Evolutionary conservation across 2,797 vertebrate species (phyloP).

Genomic region (Acanthurus tractus): DNA sequence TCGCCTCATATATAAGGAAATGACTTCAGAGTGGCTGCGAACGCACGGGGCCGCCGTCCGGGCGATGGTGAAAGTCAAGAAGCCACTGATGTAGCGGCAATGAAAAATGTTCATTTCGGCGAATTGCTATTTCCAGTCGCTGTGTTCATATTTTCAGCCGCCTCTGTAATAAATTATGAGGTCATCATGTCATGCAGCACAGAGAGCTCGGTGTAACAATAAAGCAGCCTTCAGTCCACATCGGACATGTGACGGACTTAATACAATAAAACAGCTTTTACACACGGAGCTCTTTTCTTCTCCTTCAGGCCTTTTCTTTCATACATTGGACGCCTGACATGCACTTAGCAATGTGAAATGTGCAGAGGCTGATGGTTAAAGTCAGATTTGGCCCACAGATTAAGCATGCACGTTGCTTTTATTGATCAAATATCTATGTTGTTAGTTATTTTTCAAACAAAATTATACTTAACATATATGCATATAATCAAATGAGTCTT

Average conservation of each 20-base stretch:
- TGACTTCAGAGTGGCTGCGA: conserved; percentile 56
- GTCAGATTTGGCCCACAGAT: neutral
- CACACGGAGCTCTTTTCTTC: neutral
- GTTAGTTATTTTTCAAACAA: neutral
- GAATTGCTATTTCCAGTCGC: conserved; percentile 49
- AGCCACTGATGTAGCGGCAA: conserved; percentile 44
- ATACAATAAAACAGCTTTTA: conserved; percentile 31
- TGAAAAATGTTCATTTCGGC: conserved; percentile 60
- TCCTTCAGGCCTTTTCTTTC: conserved; percentile 8
- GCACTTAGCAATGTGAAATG: neutral
- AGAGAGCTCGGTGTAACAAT: conserved; percentile 40
- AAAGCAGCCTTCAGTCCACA: conserved; percentile 17
- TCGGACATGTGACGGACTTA: conserved; percentile 49
- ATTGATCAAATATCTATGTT: neutral
- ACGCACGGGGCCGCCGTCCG: conserved; percentile 26
- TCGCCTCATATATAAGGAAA: conserved; percentile 57
- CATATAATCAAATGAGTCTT: neutral
- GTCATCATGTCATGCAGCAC: conserved; percentile 45
- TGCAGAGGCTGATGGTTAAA: neutral
- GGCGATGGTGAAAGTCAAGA: conserved; percentile 12
- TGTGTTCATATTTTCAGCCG: conserved; percentile 54
- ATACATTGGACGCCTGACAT: neutral
- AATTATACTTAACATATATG: neutral
- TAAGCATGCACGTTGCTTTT: neutral
- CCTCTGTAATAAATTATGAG: conserved; percentile 70